Conservation (phyloP, 2,888 invertebrate genomes). For the Blastobasis adustella region DNA sequence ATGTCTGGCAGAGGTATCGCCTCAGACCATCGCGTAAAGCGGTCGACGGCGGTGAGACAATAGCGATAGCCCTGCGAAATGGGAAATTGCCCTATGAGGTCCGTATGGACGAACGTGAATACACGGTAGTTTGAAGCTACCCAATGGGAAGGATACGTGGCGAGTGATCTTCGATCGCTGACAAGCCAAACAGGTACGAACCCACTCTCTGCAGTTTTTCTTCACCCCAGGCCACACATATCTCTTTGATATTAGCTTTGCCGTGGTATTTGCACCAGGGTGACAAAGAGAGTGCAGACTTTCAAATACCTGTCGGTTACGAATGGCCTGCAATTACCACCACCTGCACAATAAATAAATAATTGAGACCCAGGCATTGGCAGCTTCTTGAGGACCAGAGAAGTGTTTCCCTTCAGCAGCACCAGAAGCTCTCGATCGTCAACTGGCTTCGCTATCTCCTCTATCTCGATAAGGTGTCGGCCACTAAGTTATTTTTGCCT, state of each 20-base stretch:
- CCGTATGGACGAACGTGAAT: neutral
- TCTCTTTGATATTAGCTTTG: slow-evolving; percentile 10
- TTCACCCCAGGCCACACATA: slow-evolving; percentile 17
- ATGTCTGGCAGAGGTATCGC: slow-evolving; percentile 19
- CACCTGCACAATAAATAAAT: neutral
- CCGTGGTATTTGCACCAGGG: slow-evolving; percentile 11
- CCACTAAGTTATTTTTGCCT: slow-evolving; percentile 29
- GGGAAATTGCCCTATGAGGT: neutral
- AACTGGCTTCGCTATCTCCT: slow-evolving; percentile 2
- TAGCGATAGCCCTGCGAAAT: neutral
- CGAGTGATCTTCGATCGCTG: slow-evolving; percentile 30
- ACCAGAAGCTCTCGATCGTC: slow-evolving; percentile 1
- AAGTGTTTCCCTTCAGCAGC: neutral
- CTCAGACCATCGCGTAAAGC: neutral
- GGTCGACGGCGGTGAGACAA: neutral
- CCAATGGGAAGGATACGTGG: slow-evolving; percentile 12
- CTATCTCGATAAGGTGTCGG: slow-evolving; percentile 29
- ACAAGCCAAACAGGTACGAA: slow-evolving; percentile 23
- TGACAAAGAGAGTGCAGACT: slow-evolving; percentile 12
- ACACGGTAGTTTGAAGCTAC: neutral
- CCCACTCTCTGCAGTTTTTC: slow-evolving; percentile 20
- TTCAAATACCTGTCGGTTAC: slow-evolving; percentile 10
- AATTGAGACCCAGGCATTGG: neutral
- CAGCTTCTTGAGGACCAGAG: slow-evolving; percentile 1
- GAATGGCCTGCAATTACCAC: slow-evolving; percentile 8